Conservation (phyloP, 2,797 vertebrate species). For the Aotus griseimembra region DNA sequence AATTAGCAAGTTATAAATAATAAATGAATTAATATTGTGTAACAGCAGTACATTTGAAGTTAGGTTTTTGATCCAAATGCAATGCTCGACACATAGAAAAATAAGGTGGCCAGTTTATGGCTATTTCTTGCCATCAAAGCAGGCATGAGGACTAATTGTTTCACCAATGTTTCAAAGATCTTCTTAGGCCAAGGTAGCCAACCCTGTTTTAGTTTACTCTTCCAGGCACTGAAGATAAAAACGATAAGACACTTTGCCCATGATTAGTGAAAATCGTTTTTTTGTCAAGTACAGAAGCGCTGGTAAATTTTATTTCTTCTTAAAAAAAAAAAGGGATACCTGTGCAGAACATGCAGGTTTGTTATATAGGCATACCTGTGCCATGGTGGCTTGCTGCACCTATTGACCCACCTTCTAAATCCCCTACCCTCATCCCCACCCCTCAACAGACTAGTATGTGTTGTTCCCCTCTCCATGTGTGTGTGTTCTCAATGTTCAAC, state of each 20-base stretch:
- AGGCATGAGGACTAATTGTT: not conserved
- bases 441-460: not conserved
- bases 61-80: conserved; percentile 9
- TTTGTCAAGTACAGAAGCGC: not conserved
- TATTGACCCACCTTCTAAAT: not conserved
- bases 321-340: not conserved
- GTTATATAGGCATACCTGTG: not conserved
- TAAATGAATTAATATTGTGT: not conserved
- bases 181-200: not conserved
- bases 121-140: not conserved
- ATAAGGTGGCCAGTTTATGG: not conserved
- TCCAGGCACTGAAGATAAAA: not conserved
- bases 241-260: not conserved
- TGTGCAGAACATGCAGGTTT: not conserved
- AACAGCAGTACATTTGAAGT: conserved; percentile 6
- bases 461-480: not conserved
- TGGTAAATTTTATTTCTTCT: not conserved
- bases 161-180: not conserved
- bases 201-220: not conserved
- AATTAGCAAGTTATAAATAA: conserved; percentile 21
- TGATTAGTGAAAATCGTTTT: not conserved
- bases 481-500: not conserved
- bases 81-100: not conserved
- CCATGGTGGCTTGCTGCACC: not conserved
- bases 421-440: not conserved